Base-by-base conservation (phyloP, 2,113 vertebrate genomes). In the Dissostichus mawsoni region DNA sequence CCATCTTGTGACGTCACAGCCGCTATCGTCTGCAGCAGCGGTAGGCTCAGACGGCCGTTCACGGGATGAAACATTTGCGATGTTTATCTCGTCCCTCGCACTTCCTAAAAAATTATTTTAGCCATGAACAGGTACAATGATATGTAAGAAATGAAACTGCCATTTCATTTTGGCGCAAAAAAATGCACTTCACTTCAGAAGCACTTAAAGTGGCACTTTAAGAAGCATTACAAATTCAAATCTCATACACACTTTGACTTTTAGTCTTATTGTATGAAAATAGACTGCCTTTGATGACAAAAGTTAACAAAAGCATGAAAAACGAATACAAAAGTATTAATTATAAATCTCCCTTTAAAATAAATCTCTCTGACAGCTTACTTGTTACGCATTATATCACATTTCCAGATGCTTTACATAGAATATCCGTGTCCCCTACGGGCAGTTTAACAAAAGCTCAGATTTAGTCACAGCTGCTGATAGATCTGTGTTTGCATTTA, bases 401-500 rank as follows among this genome's bases (percentile, higher is more conserved):
- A 67, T 82, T 53, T 80, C 71, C 63, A 67, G 65, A 80, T 83
- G 74, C 59, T 82, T 77, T 18, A 48, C 25, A 69, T 51, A 48
- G 64, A 45, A 48, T 20, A 69, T 56, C 48, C 68, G 45, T 74
- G 36, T 23, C 66, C 29, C 74, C 61, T 14, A 8, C 23, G 45
- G 68, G 57, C 50, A 74, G 68, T 79, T 83, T 44, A 87, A 76
- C 81, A 69, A 76, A 83, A 71, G 16, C 63, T 51, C 50, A 74
- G 57, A 74, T 82, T 74, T 82, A 83, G 81, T 78, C 64, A 63
- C 70, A 67, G 57, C 85, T 79, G 82, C 66, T 73, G 58, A 76
- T 84, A 69, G 58, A 84, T 84, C 66, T 74, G 18, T 58, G 66
- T 85, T 85, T 85, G 45, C 58, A 50, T 84, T 84, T 76, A 58